phyloP scores from a whole-genome alignment of 1,140 invertebrate species.

The Drosophila micromelanica region DNA sequence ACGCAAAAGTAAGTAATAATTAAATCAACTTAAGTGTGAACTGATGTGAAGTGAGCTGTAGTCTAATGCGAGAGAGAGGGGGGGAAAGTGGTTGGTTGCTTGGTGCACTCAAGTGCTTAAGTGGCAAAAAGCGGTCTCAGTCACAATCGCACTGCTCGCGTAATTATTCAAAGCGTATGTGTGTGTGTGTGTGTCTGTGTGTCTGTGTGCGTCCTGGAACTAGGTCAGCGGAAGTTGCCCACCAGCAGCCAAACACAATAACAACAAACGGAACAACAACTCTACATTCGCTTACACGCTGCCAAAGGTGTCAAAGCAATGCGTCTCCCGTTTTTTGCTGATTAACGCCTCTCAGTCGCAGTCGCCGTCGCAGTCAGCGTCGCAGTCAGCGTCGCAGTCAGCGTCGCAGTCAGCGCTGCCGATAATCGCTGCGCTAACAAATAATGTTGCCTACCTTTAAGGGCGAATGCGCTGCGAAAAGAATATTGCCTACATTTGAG shows the following conservation, averaged over 20 bases:
- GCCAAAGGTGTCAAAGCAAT: slow-evolving; percentile 36
- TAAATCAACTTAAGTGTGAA: slow-evolving; percentile 53
- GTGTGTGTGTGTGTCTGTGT: slow-evolving; percentile 43
- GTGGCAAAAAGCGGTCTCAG: slow-evolving; percentile 35
- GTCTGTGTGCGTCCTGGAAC: slow-evolving; percentile 47
- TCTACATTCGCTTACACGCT: slow-evolving; percentile 2
- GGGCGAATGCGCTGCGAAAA: slow-evolving; percentile 21
- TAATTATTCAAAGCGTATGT: slow-evolving; percentile 66
- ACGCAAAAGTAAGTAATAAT: slow-evolving; percentile 77
- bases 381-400: background rate
- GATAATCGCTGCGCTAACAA: slow-evolving; percentile 40
- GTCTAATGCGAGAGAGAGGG: slow-evolving; percentile 1
- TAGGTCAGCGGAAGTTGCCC: slow-evolving; percentile 75
- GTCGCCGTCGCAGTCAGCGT: background rate
- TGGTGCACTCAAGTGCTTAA: slow-evolving; percentile 20
- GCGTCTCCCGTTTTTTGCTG: slow-evolving; percentile 28
- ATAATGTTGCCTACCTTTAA: slow-evolving; percentile 45
- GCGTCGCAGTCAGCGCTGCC: background rate
- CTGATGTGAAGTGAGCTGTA: slow-evolving; percentile 31
- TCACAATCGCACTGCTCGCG: slow-evolving; percentile 49
- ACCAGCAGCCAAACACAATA: slow-evolving; percentile 36
- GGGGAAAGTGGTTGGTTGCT: background rate
- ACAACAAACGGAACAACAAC: background rate
- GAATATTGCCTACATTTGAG: slow-evolving; percentile 35
- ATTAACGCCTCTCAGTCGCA: slow-evolving; percentile 25